phyloP scores from a whole-genome alignment of 2,888 invertebrate genomes.

The Drosophila ustulata region DNA sequence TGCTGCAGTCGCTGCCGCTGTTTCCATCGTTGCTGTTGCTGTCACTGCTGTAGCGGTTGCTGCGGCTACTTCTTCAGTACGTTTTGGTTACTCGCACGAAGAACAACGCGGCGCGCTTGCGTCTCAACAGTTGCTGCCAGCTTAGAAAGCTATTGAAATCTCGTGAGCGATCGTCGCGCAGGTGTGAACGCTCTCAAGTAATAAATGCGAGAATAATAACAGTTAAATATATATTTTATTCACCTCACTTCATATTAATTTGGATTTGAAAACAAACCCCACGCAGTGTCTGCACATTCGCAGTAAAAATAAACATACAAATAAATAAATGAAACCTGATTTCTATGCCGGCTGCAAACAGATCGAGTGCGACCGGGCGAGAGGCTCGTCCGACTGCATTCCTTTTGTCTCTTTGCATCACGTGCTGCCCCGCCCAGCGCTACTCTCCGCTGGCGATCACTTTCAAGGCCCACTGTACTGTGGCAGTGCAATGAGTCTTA shows the following conservation, averaged over 20 bases:
- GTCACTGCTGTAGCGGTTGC: constrained; percentile 22
- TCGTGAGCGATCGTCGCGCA: constrained; percentile 51
- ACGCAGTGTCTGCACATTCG: not conserved
- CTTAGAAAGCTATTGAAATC: constrained; percentile 45
- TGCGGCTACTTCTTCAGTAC: constrained; percentile 60
- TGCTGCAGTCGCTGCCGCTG: constrained; percentile 37
- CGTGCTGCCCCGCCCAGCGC: constrained; percentile 39
- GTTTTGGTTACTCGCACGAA: constrained; percentile 67
- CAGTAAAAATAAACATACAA: constrained; percentile 18
- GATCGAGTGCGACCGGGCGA: constrained; percentile 32
- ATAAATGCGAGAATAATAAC: constrained; percentile 22
- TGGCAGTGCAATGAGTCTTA: constrained; percentile 24
- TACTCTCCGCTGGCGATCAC: constrained; percentile 4
- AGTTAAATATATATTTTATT: constrained; percentile 5
- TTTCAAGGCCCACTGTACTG: constrained; percentile 45
- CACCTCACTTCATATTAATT: not conserved
- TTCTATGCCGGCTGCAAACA: constrained; percentile 41
- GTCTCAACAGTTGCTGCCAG: constrained; percentile 34
- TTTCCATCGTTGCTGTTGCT: constrained; percentile 31
- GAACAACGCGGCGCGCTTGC: constrained; percentile 68
- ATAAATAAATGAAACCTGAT: constrained; percentile 50
- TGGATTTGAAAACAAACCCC: not conserved
- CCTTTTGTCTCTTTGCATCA: constrained; percentile 49
- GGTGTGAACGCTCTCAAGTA: constrained; percentile 41
- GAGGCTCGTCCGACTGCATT: constrained; percentile 77